A percentile compares a stretch with the other conserved stretches of the same genome.
These are phyloP conservation scores for Drosophila diplacantha DNA, from an alignment of 2,888 invertebrate genomes.

Conservation along the genomic window DNA sequence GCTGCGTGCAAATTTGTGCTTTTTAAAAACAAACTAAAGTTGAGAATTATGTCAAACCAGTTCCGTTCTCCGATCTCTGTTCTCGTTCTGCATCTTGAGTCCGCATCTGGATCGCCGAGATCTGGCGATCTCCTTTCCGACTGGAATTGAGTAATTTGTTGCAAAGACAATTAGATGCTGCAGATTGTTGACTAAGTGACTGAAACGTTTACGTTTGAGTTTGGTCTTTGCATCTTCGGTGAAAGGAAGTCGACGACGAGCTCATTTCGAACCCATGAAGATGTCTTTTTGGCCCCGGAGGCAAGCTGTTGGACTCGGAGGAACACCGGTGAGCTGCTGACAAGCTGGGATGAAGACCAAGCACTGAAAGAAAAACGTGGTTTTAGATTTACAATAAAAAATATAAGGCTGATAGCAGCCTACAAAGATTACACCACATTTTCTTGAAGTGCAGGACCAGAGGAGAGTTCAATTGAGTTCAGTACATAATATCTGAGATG, in stretches of 20 bases:
- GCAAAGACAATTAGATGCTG: conserved; percentile 69
- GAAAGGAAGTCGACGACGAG: conserved; percentile 24
- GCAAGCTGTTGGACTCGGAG: conserved; percentile 28
- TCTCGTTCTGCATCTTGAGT: conserved; percentile 24
- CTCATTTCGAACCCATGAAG: conserved; percentile 30
- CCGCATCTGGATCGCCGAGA: conserved; percentile 36
- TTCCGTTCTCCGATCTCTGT: conserved; percentile 30
- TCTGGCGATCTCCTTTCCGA: conserved; percentile 29
- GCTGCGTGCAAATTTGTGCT: conserved; percentile 65
- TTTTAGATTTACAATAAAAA: neutral
- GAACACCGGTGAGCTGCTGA: conserved; percentile 16
- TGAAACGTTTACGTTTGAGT: conserved; percentile 56
- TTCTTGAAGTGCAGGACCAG: conserved; percentile 4
- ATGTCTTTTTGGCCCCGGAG: conserved; percentile 30
- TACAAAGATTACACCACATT: too few relatives aligned
- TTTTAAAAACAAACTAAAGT: conserved; percentile 67
- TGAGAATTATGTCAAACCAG: conserved; percentile 71
- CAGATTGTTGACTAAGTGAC: conserved; percentile 71
- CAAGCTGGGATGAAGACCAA: neutral
- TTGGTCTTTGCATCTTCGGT: conserved; percentile 14
- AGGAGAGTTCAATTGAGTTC: conserved; percentile 51
- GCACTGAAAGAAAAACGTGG: neutral
- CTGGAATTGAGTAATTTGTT: conserved; percentile 67
- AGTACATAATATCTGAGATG: conserved; percentile 27
- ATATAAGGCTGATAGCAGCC: too few relatives aligned